Evolutionary conservation across 2,113 vertebrate species (phyloP), one percentile per base, ranked within the genome.

Genomic region (Paramisgurnus dabryanus): DNA sequence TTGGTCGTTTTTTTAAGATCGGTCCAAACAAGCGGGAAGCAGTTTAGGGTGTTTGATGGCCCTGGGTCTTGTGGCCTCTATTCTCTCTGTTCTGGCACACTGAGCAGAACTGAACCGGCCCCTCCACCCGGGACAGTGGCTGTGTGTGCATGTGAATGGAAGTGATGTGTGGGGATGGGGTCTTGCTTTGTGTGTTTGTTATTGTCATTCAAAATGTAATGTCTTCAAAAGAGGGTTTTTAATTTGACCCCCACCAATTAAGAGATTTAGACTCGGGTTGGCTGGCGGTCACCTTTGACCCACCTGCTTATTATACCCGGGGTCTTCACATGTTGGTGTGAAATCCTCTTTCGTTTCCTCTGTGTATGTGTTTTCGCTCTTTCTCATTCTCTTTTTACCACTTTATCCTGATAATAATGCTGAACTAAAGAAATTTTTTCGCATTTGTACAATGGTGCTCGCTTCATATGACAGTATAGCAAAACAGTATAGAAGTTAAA

Each of bases 191-290:
- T 89, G 76, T 75, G 66, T 77, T 55, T 82, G 77, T 87, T 70
- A 76, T 76, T 90, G 82, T 90, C 79, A 87, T 85, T 90, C 80
- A 87, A 74, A 89, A 77, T 81, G 83, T 85, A 85, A 87, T 87
- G 82, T 86, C 83, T 87, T 86, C 83, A 91, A 88, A 89, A 87
- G 75, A 81, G 78, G 87, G 50, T 80, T 68, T 83, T 84, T 84
- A 88, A 88, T 86, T 84, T 87, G 78, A 88, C 80, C 84, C 77
- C 64, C 72, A 81, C 85, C 85, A 87, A 90, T 92, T 91, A 90
- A 87, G 81, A 79, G 84, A 84, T 87, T 83, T 87, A 27, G 67
- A 58, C 74, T 77, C 84, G 71, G 86, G 87, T 65, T 69, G 3
- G 18, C 79, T 82, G 58, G 66, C 84, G 82, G 76, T 90, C 80